Evolutionary conservation across 1,140 invertebrate species (phyloP), one percentile per base, ranked within the genome.

Genomic region (Eciton burchellii): DNA sequence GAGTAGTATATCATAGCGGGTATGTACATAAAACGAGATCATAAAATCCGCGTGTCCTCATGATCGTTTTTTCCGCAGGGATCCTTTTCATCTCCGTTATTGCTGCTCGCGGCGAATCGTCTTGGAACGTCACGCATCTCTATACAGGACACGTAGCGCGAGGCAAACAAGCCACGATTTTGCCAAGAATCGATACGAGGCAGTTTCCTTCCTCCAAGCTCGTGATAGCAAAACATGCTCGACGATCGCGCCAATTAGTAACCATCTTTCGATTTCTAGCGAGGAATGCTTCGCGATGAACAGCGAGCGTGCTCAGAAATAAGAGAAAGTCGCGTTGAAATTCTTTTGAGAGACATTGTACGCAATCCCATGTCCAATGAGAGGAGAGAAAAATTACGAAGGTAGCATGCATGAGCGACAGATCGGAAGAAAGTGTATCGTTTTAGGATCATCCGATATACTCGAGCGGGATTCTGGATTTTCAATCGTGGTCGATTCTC

Each of bases 171-270:
- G 26, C 43, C 11, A 52, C 56, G 14, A 59, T 35, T 35, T 3
- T 19, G n/a, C 41, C 56, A 70, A 73, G 57, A 59, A 24, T 43
- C 24, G 45, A 68, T 65, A 63, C 47, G 74, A 77, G 45, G 56
- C 56, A 21, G 90, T 91, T 92, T 89, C 89, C 90, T 91, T 93
- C 68, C 88, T 89, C 63, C 59, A 66, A 83, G 14, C 16, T 5
- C 49, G 49, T n/a, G 49, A 14, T 52, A n/a, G 52, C n/a, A 54
- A 54, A 24, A 45, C 81, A 65, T 82, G 84, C 82, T 87, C 86
- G 72, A 85, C 86, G 72, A 85, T 89, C 84, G 84, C 56, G 83
- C 79, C 88, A 91, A 91, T 91, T 91, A 91, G 89, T 90, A 90
- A 91, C 83, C 70, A 84, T 66, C 81, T 74, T 70, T 60, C 65